These are phyloP conservation scores for Sebastes hubbsi DNA, from an alignment of 2,797 vertebrate genomes.

Conservation along the genomic window DNA sequence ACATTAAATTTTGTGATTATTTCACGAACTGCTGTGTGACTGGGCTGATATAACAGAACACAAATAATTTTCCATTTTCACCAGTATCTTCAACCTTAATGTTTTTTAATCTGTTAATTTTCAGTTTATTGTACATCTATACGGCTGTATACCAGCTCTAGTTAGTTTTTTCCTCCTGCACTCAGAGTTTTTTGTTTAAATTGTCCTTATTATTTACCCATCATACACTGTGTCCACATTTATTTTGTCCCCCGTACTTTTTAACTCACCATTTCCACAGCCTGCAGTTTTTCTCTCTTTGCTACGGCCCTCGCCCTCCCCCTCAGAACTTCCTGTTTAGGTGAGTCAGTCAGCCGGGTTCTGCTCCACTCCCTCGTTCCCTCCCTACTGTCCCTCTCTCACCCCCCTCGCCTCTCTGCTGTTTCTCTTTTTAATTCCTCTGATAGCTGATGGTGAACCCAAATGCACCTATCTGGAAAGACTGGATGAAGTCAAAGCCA, in stretches of 20 bases:
- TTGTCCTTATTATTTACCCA: neutral
- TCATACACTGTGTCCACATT: conserved; percentile 10
- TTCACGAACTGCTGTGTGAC: too few relatives aligned
- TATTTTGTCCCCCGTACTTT: conserved; percentile 10
- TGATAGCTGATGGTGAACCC: conserved; percentile 35
- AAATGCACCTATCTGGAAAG: conserved; percentile 34
- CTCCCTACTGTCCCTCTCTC: conserved; percentile 23
- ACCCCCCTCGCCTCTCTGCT: conserved; percentile 23
- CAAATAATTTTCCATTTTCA: neutral
- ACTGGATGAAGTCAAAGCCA: conserved; percentile 32
- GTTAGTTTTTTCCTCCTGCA: neutral
- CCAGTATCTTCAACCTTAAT: neutral
- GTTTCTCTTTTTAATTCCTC: conserved; percentile 52
- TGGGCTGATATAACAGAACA: neutral
- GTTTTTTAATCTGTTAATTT: neutral
- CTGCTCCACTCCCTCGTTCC: conserved; percentile 48
- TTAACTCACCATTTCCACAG: conserved; percentile 27
- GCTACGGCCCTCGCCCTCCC: neutral
- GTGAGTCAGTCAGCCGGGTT: conserved; percentile 54
- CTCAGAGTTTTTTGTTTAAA: neutral
- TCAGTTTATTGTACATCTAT: neutral
- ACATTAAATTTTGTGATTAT: too few relatives aligned
- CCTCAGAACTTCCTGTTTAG: conserved; percentile 18
- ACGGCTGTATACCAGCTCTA: neutral
- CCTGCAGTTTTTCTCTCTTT: conserved; percentile 21